Percentiles rank a stretch among this genome's conserved stretches.
These are phyloP conservation scores for Pseudanteris insignis DNA, from an alignment of 2,888 invertebrate genomes.

Conservation along the genomic window DNA sequence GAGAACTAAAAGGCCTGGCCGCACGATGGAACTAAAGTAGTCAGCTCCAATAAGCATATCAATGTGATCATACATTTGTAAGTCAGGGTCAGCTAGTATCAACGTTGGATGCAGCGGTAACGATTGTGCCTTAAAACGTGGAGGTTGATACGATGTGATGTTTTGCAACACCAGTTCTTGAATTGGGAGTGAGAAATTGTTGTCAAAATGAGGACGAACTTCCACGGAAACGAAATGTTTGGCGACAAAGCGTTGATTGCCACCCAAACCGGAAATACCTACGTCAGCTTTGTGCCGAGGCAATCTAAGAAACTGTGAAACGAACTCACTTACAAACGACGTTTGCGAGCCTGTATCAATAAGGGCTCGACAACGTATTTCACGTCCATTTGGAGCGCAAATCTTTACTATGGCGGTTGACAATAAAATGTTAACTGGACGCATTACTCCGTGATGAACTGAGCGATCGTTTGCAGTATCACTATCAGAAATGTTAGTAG, in stretches of 20 bases:
- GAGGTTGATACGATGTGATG: neutral
- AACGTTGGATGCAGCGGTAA: neutral
- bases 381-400: no score
- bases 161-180: neutral
- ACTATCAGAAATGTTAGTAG: no score
- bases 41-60: neutral
- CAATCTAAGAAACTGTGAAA: neutral
- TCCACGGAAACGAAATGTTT: neutral
- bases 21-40: neutral
- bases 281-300: neutral
- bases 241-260: neutral
- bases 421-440: no score
- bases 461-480: no score
- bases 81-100: neutral
- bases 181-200: neutral
- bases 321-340: neutral
- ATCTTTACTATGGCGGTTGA: no score
- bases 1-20: neutral
- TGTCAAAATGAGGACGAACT: neutral
- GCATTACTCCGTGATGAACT: no score
- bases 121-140: neutral
- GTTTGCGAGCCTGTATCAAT: neutral
- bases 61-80: neutral
- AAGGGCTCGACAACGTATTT: neutral
- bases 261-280: neutral